phyloP scores from a whole-genome alignment of 2,888 invertebrate genomes.

The Aproaerema taeniolella region DNA sequence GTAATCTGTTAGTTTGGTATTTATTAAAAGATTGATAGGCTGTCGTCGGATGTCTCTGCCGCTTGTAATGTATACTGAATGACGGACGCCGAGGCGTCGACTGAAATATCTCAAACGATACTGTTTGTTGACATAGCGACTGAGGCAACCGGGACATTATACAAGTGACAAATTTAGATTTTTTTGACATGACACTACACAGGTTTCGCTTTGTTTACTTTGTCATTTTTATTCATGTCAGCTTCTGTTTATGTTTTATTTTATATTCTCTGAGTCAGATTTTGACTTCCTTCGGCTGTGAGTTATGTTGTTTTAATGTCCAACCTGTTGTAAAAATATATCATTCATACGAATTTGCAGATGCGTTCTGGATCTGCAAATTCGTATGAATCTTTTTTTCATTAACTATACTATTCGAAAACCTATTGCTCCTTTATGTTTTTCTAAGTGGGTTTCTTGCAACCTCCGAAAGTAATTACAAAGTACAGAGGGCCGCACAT shows the following conservation, averaged over 20 bases:
- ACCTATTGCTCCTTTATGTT: no score
- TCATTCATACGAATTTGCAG: no score
- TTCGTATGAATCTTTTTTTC: no score
- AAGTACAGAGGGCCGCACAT: no score
- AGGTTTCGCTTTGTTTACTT: constrained; percentile 17
- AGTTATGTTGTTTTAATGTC: no score
- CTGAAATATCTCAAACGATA: constrained; percentile 58
- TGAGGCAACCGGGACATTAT: constrained; percentile 43
- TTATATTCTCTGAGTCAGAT: constrained; percentile 38
- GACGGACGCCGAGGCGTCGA: constrained; percentile 42
- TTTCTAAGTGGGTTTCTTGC: no score
- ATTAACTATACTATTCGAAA: no score
- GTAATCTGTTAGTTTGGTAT: constrained; percentile 45
- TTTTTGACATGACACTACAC: constrained; percentile 32
- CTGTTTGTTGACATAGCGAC: constrained; percentile 59
- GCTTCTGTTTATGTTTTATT: constrained; percentile 3
- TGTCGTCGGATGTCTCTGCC: constrained; percentile 67
- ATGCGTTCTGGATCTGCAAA: no score
- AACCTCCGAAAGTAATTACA: no score
- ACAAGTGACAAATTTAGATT: constrained; percentile 54
- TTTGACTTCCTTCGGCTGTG: constrained; percentile 34
- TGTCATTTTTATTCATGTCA: constrained; percentile 5
- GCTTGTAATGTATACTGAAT: constrained; percentile 53
- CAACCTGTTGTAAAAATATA: no score
- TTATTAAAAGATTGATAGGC: constrained; percentile 70